Percentiles rank a stretch among this genome's conserved stretches.
phyloP scores from a whole-genome alignment of 2,888 invertebrate species.

The Meghimatium bilineatum region DNA sequence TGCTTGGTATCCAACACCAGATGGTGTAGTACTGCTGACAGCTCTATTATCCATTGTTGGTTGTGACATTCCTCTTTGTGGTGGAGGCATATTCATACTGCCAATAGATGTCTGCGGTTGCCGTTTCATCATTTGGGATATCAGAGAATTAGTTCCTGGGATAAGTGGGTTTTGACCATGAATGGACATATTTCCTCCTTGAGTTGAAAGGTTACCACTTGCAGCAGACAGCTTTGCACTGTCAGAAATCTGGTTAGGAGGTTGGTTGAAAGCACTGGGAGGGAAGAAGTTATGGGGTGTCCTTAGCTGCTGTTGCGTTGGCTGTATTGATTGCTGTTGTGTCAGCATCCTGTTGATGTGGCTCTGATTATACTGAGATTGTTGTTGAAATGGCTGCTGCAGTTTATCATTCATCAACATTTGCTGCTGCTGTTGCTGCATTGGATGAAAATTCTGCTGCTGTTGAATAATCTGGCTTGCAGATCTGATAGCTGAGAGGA shows the following conservation, averaged over 20 bases:
- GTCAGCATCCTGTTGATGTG: conserved; percentile 20
- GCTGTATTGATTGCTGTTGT: conserved; percentile 28
- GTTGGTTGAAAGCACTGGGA: conserved; percentile 16
- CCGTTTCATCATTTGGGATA: conserved; percentile 15
- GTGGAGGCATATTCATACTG: conserved; percentile 38
- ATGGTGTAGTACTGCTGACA: conserved; percentile 33
- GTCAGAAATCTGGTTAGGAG: not conserved
- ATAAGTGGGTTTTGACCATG: conserved; percentile 29
- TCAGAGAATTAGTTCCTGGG: conserved; percentile 6
- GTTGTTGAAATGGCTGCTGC: conserved; percentile 28
- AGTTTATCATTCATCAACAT: conserved; percentile 4
- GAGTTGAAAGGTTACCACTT: conserved; percentile 3
- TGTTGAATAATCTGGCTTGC: conserved; percentile 52
- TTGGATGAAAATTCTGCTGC: conserved; percentile 34
- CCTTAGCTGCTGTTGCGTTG: conserved; percentile 18
- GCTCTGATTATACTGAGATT: conserved; percentile 12
- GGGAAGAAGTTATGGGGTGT: conserved; percentile 11
- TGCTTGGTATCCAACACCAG: conserved; percentile 26
- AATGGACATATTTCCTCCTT: not conserved
- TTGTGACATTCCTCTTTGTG: conserved; percentile 37
- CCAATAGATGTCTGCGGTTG: conserved; percentile 31
- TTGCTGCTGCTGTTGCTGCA: conserved; percentile 38
- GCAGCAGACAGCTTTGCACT: conserved; percentile 9
- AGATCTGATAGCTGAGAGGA: conserved; percentile 50
- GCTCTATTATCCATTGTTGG: conserved; percentile 37